A percentile compares a stretch with the other conserved stretches of the same genome.
Conservation (phyloP, 2,113 vertebrate genomes). For the Fukomys damarensis region DNA sequence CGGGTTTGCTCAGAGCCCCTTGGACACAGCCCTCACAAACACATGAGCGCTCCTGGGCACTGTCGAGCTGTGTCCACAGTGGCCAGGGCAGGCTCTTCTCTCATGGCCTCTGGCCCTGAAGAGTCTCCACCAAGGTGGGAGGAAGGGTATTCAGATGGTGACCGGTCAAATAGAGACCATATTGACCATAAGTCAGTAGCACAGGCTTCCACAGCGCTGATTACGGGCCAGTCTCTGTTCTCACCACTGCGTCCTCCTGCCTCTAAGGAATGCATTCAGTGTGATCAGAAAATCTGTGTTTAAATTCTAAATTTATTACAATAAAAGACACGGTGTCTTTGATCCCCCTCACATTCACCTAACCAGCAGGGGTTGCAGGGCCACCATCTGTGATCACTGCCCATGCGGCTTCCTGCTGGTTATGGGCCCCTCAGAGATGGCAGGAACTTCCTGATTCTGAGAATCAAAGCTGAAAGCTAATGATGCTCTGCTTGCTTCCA, state of each 20-base stretch:
- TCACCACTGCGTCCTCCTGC: neutral
- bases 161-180: no score
- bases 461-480: neutral
- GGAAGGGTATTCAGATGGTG: neutral
- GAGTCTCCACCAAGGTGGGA: neutral
- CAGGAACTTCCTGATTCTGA: neutral
- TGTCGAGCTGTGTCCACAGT: neutral
- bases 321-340: neutral
- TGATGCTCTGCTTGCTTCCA: neutral
- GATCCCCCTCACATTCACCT: neutral
- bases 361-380: neutral
- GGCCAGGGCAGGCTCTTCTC: neutral
- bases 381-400: neutral
- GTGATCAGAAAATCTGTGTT: neutral
- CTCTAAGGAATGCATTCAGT: neutral
- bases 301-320: neutral
- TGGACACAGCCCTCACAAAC: neutral
- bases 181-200: neutral
- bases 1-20: constrained; percentile 71
- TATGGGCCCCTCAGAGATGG: neutral
- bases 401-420: neutral
- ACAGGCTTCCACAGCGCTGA: fast-evolving
- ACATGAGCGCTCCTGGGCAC: fast-evolving
- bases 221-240: neutral
- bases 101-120: neutral